Evolutionary conservation across 2,888 invertebrate genomes (phyloP).

Genomic region (Machimus rusticus): DNA sequence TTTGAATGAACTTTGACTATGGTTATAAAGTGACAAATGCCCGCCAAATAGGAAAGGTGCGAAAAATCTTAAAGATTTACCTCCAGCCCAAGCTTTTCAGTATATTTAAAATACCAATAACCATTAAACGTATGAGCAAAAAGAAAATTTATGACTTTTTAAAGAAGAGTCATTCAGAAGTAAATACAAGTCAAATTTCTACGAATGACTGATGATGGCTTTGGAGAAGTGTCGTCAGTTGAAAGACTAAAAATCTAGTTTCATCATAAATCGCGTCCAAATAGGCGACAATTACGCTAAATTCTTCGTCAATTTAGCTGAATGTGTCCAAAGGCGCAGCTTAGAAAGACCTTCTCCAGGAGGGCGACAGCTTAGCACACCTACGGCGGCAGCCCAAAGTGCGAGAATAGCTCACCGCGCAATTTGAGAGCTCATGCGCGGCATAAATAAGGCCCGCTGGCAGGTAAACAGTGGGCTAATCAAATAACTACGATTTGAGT

Average conservation of each 20-base stretch:
- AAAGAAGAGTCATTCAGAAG: neutral
- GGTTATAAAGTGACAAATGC: no score
- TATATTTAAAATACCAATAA: no score
- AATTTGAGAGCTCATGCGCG: neutral
- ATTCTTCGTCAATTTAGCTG: constrained; percentile 5
- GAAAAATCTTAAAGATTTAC: no score
- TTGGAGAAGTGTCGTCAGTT: neutral
- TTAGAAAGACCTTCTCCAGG: neutral
- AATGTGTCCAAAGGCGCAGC: neutral
- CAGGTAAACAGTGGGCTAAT: constrained; percentile 37
- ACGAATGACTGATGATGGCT: neutral
- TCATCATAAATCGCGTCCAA: neutral
- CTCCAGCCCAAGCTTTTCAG: no score
- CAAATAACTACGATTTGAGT: constrained; percentile 35
- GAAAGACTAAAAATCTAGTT: neutral
- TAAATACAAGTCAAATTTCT: neutral
- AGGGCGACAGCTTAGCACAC: neutral
- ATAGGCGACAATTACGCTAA: constrained; percentile 31
- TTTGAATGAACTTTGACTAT: no score
- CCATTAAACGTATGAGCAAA: no score
- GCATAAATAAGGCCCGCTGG: constrained; percentile 20
- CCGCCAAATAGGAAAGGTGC: no score
- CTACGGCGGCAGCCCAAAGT: neutral
- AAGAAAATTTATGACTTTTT: neutral
- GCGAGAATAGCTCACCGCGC: constrained; percentile 9